Conservation (phyloP, 2,113 vertebrate species). For the Athene cunicularia region DNA sequence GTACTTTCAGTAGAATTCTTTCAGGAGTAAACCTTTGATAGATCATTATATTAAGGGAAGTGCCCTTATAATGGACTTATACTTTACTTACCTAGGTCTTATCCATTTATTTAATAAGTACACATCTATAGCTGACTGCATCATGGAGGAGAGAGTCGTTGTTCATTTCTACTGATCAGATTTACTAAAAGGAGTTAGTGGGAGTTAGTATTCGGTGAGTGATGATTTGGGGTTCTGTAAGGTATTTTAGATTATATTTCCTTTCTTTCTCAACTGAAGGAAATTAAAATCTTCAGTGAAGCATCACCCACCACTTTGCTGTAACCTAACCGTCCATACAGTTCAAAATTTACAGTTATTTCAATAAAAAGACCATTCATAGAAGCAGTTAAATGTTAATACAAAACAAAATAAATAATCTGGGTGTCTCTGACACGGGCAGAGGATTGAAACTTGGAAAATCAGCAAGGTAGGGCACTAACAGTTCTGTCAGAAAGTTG, state of each 20-base stretch:
- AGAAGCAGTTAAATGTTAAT: background rate
- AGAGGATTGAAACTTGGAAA: background rate
- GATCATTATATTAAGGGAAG: background rate
- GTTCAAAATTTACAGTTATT: background rate
- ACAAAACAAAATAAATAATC: background rate
- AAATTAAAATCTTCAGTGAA: background rate
- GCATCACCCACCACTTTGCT: background rate
- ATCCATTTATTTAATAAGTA: background rate
- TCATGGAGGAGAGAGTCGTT: background rate
- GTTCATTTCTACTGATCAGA: background rate
- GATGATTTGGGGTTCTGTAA: background rate
- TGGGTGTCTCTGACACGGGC: background rate
- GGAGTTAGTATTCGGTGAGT: background rate
- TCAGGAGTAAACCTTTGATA: background rate
- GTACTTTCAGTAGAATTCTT: background rate
- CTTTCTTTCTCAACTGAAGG: background rate
- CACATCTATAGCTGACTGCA: background rate
- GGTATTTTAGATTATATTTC: background rate
- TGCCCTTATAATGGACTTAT: background rate
- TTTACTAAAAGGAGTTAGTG: background rate
- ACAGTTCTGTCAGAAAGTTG: background rate
- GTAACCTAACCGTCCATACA: rapidly evolving
- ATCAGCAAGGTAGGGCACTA: background rate
- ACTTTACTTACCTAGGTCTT: background rate
- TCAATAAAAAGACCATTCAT: background rate